Evolutionary conservation across 1,140 invertebrate genomes (phyloP), one percentile per base, ranked within the genome.

Genomic region (Cheumatopsyche charites): DNA sequence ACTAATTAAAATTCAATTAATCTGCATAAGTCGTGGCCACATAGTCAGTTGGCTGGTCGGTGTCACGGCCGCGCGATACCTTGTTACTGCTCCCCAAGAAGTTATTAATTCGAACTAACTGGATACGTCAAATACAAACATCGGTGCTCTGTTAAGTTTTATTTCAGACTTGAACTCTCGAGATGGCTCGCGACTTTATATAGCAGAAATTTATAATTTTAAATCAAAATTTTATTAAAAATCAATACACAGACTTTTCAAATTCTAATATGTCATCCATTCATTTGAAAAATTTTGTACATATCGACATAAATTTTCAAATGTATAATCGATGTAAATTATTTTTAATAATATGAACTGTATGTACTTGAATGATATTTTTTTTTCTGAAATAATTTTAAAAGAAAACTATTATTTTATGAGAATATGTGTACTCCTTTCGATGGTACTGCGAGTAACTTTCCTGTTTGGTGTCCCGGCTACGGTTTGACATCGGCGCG

Each of bases 41-140:
- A 13, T 52, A 67, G 65, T 17, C 47, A 52, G 47, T 52, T 19
- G 55, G 21, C 13, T 19, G 55, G 55, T 58, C 55, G 21, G 25
- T 68, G 66, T 68, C 66, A 68, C 66, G 66, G 66, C 19, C 41
- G 45, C n/a, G n/a, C 71, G 62, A 62, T 63, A 75, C 70, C 70
- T 69, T 63, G 70, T 75, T 71, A 71, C 47, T 70, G 47, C 1
- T 36, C 49, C 15, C 41, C 19, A 55, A 63, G 62, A 73, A 71
- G 74, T 76, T 76, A 76, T 76, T 76, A 76, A 76, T 76, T 71
- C 74, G 69, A 73, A 73, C 74, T 73, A 76, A 76, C 71, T 76
- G 74, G 74, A 73, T 76, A 76, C 69, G 74, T 76, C 74, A 76
- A 76, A 76, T 71, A 73, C 74, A 76, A 76, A 76, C 74, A 76